These are phyloP conservation scores for Microctenopoma steveboyesi DNA, from an alignment of 2,797 vertebrate species.

Conservation along the genomic window DNA sequence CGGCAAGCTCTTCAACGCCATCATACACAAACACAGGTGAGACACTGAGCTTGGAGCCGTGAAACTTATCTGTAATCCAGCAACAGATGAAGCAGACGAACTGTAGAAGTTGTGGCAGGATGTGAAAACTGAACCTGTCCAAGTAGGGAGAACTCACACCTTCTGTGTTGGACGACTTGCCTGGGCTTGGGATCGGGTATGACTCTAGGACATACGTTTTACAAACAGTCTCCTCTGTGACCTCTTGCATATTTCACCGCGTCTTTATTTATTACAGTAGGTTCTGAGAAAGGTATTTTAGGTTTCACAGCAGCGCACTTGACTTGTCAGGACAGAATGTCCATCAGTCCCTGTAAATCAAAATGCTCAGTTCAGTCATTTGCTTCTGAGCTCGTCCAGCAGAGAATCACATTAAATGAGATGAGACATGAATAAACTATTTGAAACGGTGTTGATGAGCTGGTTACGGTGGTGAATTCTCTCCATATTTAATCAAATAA, in stretches of 20 bases:
- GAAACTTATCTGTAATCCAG: not conserved
- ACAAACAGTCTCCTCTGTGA: constrained; percentile 12
- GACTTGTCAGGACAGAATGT: constrained; percentile 42
- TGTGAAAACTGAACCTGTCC: not conserved
- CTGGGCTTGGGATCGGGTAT: constrained; percentile 30
- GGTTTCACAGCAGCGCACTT: constrained; percentile 3
- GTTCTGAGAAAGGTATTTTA: constrained; percentile 11
- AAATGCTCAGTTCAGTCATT: not conserved
- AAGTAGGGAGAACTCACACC: not conserved
- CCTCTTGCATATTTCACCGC: constrained; percentile 25
- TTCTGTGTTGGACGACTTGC: constrained; percentile 24
- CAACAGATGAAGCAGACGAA: not conserved
- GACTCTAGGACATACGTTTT: constrained; percentile 25
- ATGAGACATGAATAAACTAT: no score
- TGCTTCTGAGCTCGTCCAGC: not conserved
- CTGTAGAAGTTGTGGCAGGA: not conserved
- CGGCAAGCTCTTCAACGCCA: constrained; percentile 93
- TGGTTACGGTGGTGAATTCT: no score
- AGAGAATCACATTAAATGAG: no score
- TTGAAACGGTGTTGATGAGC: no score
- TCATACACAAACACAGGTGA: constrained; percentile 95
- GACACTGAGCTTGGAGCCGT: not conserved
- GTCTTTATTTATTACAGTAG: constrained; percentile 35
- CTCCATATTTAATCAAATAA: no score
- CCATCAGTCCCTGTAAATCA: constrained; percentile 16